These are phyloP conservation scores for Sesia bembeciformis DNA, from an alignment of 2,888 invertebrate genomes.

Conservation along the genomic window DNA sequence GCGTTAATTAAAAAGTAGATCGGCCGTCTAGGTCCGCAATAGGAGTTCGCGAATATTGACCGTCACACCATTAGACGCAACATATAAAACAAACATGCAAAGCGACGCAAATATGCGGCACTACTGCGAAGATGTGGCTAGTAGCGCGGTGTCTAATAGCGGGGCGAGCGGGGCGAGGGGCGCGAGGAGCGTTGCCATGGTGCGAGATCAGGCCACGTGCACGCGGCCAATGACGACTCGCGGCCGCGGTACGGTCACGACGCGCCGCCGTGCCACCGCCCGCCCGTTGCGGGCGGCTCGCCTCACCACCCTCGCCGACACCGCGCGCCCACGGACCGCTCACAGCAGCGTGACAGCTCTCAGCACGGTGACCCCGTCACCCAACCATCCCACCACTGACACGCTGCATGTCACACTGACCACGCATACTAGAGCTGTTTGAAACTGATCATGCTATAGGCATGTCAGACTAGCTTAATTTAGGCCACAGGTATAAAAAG, in stretches of 20 bases:
- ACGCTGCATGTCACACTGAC: background rate
- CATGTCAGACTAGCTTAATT: too few relatives aligned
- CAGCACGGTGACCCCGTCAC: background rate
- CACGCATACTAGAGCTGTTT: background rate
- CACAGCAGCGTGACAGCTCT: background rate
- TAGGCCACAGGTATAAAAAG: too few relatives aligned
- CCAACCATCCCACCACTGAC: background rate
- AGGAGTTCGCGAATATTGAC: slow-evolving; percentile 36
- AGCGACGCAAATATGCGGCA: slow-evolving; percentile 11
- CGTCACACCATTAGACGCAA: slow-evolving; percentile 17
- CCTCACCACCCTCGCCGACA: background rate
- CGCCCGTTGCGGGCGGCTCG: background rate
- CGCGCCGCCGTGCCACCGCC: background rate
- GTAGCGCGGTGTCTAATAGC: slow-evolving; percentile 24
- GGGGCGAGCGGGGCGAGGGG: slow-evolving; percentile 19
- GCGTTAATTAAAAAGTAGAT: too few relatives aligned
- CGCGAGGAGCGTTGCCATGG: slow-evolving; percentile 73
- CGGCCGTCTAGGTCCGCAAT: too few relatives aligned
- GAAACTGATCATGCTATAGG: too few relatives aligned
- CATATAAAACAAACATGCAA: background rate
- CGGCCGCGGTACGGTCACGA: slow-evolving; percentile 7
- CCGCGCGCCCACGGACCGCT: background rate
- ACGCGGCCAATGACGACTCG: slow-evolving; percentile 75
- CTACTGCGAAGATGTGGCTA: slow-evolving; percentile 10
- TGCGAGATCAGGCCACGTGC: slow-evolving; percentile 86